Base-by-base conservation (phyloP, 2,797 vertebrate genomes). In the Spondyliosoma cantharus region DNA sequence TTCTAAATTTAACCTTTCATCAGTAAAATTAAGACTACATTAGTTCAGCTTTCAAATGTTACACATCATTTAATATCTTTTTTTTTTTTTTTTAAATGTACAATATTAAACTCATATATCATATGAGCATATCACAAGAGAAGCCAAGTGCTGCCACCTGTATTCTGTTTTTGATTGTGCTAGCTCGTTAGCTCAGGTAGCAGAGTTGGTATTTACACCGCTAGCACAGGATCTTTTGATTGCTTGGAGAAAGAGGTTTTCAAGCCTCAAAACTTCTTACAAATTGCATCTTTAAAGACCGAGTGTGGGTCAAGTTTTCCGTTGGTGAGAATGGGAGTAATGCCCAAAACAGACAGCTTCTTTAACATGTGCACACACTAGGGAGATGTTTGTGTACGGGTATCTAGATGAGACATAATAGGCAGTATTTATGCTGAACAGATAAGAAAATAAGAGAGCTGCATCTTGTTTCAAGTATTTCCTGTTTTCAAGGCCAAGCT, bases 401-500 rank as follows among this genome's bases (percentile, higher is more conserved):
- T 37, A 15, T 64, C 22, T 2, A 20, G 32, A 49, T 24, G 25
- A 80, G 65, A 76, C 60, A 57, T 17, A 63, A 53, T 45, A 20
- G 19, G 9, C 22, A 3, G 6, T 22, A 5, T 67, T 67, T 22
- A 37, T 19, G 42, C n/a, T 37, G 56, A 77, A 24, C 16, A 11
- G 76, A 81, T 83, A 59, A 72, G 52, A 65, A 62, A 68, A 22
- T 14, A 3, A 29, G 5, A 58, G 17, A 48, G 32, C 2, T 57
- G 11, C 4, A 32, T 48, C 60, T 63, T 74, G 57, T 56, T 68
- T 53, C 29, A 46, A 60, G 53, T 60, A 74, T 79, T 85, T 90
- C 86, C 77, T 88, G 81, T 82, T 75, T 61, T 86, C 80, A 82
- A 80, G 80, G 81, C 58, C 29, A 62, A 58, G 52, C 11, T 58